Evolutionary conservation across 2,113 vertebrate genomes (phyloP).

Genomic region (Eublepharis macularius): DNA sequence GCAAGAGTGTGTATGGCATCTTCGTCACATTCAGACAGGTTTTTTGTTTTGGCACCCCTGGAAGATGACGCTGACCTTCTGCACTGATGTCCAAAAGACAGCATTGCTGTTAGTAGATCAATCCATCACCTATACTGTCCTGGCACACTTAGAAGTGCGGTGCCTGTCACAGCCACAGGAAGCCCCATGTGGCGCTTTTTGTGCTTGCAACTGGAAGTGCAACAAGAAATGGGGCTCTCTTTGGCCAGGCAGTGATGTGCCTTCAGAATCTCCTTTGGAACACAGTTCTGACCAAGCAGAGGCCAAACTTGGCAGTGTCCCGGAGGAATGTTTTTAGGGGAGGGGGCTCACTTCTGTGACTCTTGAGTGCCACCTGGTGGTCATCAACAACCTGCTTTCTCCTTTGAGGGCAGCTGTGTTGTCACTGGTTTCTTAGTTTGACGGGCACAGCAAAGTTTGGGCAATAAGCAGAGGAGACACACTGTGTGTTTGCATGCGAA

Average conservation of each 20-base stretch:
- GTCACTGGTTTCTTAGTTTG: neutral
- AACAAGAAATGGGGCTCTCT: neutral
- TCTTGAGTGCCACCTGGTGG: slow-evolving; percentile 77
- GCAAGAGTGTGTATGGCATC: neutral
- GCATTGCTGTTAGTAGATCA: neutral
- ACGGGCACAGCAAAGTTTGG: neutral
- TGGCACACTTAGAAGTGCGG: neutral
- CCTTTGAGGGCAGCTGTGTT: slow-evolving; percentile 35
- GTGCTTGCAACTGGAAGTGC: rapidly evolving
- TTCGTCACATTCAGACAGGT: neutral
- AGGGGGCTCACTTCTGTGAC: slow-evolving; percentile 62
- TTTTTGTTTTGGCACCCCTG: neutral
- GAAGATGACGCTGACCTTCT: neutral
- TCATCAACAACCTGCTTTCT: slow-evolving; percentile 38
- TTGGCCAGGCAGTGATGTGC: neutral
- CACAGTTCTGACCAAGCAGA: no score
- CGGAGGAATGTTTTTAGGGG: slow-evolving; percentile 49
- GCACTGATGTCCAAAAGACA: neutral
- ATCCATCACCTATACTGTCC: neutral
- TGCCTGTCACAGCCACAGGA: neutral
- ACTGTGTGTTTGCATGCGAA: neutral
- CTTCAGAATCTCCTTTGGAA: neutral
- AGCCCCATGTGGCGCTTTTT: neutral
- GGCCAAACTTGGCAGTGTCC: neutral
- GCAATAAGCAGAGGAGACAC: neutral